Evolutionary conservation across 2,888 invertebrate genomes (phyloP), one percentile per base, ranked within the genome.

Genomic region (Drosophila emarginata): DNA sequence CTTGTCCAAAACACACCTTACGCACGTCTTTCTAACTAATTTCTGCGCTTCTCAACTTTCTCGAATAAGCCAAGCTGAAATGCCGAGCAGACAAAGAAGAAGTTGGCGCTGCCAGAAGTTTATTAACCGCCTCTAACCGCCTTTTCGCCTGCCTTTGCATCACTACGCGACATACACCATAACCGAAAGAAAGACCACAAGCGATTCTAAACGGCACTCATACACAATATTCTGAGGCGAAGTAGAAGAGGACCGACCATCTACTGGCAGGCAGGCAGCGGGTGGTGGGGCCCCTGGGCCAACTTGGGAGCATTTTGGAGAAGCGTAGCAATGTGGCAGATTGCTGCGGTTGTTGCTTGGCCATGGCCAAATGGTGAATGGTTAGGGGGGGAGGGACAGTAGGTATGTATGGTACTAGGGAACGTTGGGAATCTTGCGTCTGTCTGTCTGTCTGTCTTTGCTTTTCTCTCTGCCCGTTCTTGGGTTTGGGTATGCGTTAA

Each of bases 21-120:
- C 83, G 83, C 83, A 87, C 86, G 82, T 83, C 82, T 79, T 70
- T 76, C 80, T 62, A 75, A 77, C 79, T 79, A 77, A 87, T 87
- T 87, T 81, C 83, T 72, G 74, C 74, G 79, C 79, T 74, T 58
- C 79, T 81, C 79, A 81, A 87, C 64, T 76, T 84, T 80, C 50
- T 52, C 70, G 66, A 40, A 54, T 40, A 66, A 72, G 18, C 21
- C 12, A 72, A 52, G 4, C 14, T 14, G 45, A 45, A 21, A 11
- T 12, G 18, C 18, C 3, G n/a, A 45, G 9, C 14, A 21, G 60
- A 50, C 50, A 61, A 52, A 54, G 54, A 74, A 66, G 64, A 70
- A 71, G 65, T 23, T 70, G 81, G 73, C 78, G 77, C 67, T 66
- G 80, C 69, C 75, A 77, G 72, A 81, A 85, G 79, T 87, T 87